Percentiles rank a stretch among this genome's conserved stretches.
These are phyloP conservation scores for Tridacna gigas DNA, from an alignment of 2,888 invertebrate genomes.

Conservation along the genomic window DNA sequence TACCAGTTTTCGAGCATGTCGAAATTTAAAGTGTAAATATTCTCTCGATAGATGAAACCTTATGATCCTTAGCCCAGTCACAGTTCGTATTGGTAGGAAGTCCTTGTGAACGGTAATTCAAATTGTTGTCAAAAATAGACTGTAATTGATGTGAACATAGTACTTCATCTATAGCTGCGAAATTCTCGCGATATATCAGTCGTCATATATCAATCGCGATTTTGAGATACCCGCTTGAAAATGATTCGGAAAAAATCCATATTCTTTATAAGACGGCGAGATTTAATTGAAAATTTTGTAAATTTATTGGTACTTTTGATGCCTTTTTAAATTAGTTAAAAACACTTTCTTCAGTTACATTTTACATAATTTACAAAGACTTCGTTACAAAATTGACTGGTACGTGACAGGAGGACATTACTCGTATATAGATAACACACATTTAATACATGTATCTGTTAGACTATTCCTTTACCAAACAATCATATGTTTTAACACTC, in stretches of 20 bases:
- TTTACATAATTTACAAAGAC: not conserved
- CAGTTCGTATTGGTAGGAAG: not conserved
- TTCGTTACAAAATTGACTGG: too few relatives aligned
- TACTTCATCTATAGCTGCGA: not conserved
- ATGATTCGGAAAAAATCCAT: too few relatives aligned
- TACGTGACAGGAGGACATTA: too few relatives aligned
- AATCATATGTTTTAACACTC: too few relatives aligned
- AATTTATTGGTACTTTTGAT: conserved; percentile 52
- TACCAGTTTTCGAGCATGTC: conserved; percentile 11
- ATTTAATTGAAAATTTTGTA: conserved; percentile 14
- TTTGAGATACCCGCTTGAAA: too few relatives aligned
- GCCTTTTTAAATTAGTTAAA: conserved; percentile 44
- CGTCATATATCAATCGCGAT: too few relatives aligned
- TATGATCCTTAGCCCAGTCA: conserved; percentile 7
- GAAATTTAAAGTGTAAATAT: conserved; percentile 29
- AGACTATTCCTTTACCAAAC: too few relatives aligned
- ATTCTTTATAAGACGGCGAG: too few relatives aligned
- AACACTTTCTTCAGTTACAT: not conserved
- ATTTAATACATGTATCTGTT: too few relatives aligned
- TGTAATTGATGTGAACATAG: not conserved
- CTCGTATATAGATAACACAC: too few relatives aligned
- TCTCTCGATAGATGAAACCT: conserved; percentile 18
- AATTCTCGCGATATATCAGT: not conserved
- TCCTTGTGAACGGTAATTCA: too few relatives aligned
- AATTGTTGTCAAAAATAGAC: too few relatives aligned